A percentile compares a stretch with the other conserved stretches of the same genome.
Conservation (phyloP, 2,888 invertebrate species). For the Macaria liturata region DNA sequence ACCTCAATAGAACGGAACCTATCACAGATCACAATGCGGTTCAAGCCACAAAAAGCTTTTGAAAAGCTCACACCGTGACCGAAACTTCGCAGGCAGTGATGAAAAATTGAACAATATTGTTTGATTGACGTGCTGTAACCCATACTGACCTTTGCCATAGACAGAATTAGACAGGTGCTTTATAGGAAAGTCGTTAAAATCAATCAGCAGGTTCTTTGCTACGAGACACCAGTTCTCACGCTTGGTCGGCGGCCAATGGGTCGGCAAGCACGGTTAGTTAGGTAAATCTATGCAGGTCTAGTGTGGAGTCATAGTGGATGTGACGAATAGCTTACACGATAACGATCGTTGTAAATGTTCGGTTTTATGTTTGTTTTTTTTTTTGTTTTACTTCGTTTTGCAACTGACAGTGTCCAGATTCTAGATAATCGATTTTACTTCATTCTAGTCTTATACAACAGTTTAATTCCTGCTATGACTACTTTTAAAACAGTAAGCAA, state of each 20-base stretch:
- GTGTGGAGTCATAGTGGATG: constrained; percentile 36
- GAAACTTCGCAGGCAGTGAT: constrained; percentile 17
- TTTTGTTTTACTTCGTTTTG: constrained; percentile 30
- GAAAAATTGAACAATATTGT: constrained; percentile 37
- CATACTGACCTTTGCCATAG: constrained; percentile 39
- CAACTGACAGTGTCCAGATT: constrained; percentile 16
- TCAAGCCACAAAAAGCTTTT: constrained; percentile 17
- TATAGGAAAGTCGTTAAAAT: constrained; percentile 54
- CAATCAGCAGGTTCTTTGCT: constrained; percentile 34
- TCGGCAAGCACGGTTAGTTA: constrained; percentile 32
- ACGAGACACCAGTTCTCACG: constrained; percentile 44
- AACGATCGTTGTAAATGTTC: constrained; percentile 25
- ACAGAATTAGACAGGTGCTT: constrained; percentile 39
- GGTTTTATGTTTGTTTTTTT: constrained; percentile 28
- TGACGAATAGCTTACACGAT: constrained; percentile 42
- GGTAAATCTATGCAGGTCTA: constrained; percentile 42
- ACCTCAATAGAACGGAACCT: constrained; percentile 10
- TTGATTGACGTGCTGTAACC: constrained; percentile 53
- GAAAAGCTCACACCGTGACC: constrained; percentile 15
- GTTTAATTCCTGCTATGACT: no score
- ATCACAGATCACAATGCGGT: constrained; percentile 18
- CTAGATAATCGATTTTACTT: constrained; percentile 15
- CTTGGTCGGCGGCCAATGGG: constrained; percentile 31
- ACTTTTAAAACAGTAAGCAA: no score
- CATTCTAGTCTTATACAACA: not conserved